Base-by-base conservation (phyloP, 2,888 invertebrate genomes). In the Cheilosia vulpina region DNA sequence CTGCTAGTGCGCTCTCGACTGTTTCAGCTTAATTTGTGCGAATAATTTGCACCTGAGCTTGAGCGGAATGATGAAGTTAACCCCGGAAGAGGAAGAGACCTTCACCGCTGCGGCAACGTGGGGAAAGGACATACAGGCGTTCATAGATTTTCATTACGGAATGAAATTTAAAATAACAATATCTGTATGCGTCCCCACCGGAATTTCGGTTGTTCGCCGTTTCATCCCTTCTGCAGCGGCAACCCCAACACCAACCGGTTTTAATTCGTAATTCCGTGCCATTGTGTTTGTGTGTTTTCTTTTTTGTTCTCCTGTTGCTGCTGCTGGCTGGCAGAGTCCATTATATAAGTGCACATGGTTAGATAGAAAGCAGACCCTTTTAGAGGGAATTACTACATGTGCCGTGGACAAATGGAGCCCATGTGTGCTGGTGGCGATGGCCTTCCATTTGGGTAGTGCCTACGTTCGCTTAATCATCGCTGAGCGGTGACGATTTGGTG, bases 11-110 rank as follows among this genome's bases (percentile, higher is more conserved):
- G 45, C 75, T 72, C 66, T 77, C 63, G 58, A 81, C 73, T 71
- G 78, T 87, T 87, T 87, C 87, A 81, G 87, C 77, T 87, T 87
- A 87, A 87, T 87, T 87, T 87, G 73, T 77, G 81, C 82, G 78
- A 87, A 78, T 82, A 82, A 87, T 82, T 87, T 87, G 81, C 82
- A 81, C 82, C 87, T 82, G 82, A 77, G 87, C 87, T 81, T 82
- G 77, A 77, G 82, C 78, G 69, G 76, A 87, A 87, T 81, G 81
- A 81, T 71, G 55, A 85, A 81, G 81, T 85, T 85, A 81, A 85
- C 85, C 81, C 81, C 81, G 77, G 62, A 77, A 63, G 41, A 72
- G 79, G 47, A 50, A 21, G 77, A 53, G 71, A 63, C 72, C 72
- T 60, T 21, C 17, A 17, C 60, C 41, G 19, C 41, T 34, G 27